Percentiles rank a stretch among this genome's conserved stretches.
These are phyloP conservation scores for Sylvilagus floridanus DNA, from an alignment of 2,797 vertebrate genomes.

Conservation along the genomic window DNA sequence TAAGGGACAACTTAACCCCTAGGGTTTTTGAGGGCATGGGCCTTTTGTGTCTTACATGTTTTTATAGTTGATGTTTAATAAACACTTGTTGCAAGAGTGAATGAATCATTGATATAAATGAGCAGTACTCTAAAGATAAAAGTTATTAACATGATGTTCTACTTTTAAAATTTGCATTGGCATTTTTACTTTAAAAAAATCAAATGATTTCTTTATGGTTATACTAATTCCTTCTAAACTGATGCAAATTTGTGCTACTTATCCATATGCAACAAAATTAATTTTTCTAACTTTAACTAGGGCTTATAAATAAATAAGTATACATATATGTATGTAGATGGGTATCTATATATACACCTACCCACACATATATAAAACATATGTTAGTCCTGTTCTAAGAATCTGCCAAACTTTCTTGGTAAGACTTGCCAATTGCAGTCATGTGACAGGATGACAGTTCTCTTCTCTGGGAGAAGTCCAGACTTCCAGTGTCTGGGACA, in stretches of 20 bases:
- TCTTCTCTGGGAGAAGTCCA: constrained; percentile 85
- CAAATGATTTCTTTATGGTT: constrained; percentile 73
- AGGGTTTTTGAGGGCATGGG: constrained; percentile 28
- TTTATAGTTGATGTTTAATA: constrained; percentile 50
- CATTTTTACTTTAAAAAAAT: constrained; percentile 77
- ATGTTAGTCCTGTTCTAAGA: constrained; percentile 83
- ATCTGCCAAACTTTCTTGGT: constrained; percentile 84
- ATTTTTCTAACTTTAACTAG: constrained; percentile 84
- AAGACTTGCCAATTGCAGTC: constrained; percentile 84
- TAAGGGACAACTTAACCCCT: too few relatives aligned
- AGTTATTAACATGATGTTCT: constrained; percentile 82
- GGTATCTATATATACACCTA: constrained; percentile 84
- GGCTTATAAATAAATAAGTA: constrained; percentile 85
- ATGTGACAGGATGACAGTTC: constrained; percentile 84
- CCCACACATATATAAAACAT: constrained; percentile 86
- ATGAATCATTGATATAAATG: constrained; percentile 80
- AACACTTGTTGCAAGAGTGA: constrained; percentile 69
- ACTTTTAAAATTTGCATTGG: constrained; percentile 79
- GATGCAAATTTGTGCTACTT: constrained; percentile 81
- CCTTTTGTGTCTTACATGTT: constrained; percentile 6
- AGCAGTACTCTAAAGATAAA: constrained; percentile 83
- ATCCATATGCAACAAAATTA: constrained; percentile 83
- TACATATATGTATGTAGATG: constrained; percentile 84
- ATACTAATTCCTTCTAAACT: constrained; percentile 78
- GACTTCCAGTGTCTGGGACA: constrained; percentile 84